These are phyloP conservation scores for Drosophila navojoa DNA, from an alignment of 1,140 invertebrate species.

Conservation along the genomic window DNA sequence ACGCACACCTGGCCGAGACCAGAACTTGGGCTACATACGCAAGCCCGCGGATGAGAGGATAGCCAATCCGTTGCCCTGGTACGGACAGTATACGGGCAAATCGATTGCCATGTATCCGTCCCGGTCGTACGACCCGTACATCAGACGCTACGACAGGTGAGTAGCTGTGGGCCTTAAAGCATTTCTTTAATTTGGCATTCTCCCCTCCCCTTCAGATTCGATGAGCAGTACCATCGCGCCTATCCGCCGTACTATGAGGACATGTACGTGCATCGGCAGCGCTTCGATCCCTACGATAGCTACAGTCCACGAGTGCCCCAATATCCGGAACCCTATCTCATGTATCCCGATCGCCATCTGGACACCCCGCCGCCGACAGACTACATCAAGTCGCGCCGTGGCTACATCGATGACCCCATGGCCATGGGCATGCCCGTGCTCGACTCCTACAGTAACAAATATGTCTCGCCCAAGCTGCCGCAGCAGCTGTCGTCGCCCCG, in stretches of 20 bases:
- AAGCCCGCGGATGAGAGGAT: constrained; percentile 19
- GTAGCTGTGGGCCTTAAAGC: background rate
- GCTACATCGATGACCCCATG: constrained; percentile 56
- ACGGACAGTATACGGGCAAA: constrained; percentile 46
- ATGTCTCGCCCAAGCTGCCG: constrained; percentile 52
- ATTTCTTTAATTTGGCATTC: background rate
- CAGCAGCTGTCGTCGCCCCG: constrained; percentile 43
- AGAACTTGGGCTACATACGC: constrained; percentile 22
- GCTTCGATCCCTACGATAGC: constrained; percentile 79
- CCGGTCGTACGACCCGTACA: constrained; percentile 79
- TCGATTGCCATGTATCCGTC: constrained; percentile 65
- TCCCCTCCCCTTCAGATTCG: constrained; percentile 43
- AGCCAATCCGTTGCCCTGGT: constrained; percentile 52
- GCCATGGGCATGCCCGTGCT: constrained; percentile 19
- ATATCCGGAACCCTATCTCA: constrained; percentile 76
- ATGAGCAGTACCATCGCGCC: constrained; percentile 76
- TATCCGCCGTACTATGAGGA: constrained; percentile 80
- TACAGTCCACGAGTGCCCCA: constrained; percentile 77
- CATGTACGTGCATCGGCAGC: constrained; percentile 74
- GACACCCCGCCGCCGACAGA: constrained; percentile 69
- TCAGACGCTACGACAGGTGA: constrained; percentile 78
- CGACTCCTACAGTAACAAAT: constrained; percentile 60
- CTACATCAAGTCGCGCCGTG: constrained; percentile 58
- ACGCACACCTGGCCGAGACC: constrained; percentile 37
- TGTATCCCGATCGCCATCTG: constrained; percentile 78